phyloP scores from a whole-genome alignment of 53 echinoderm and acorn worm species.

The Hippasteria phrygiana region DNA sequence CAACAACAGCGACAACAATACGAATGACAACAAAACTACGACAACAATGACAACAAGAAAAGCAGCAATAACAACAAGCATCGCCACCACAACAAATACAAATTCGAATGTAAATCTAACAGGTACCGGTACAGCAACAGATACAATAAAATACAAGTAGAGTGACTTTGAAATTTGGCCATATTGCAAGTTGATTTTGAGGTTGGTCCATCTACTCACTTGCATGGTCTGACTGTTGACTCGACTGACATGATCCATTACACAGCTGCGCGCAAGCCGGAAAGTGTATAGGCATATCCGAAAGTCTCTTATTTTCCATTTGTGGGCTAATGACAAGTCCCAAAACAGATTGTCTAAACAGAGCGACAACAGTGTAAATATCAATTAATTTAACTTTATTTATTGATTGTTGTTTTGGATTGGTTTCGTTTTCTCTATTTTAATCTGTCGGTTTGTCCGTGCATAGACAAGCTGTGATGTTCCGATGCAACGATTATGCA shows the following conservation, averaged over 20 bases:
- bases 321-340: conserved; percentile 17
- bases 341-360: conserved; percentile 18
- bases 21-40: no score
- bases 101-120: no score
- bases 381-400: background rate
- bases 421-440: background rate
- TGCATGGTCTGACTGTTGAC: no score
- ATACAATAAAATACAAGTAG: no score
- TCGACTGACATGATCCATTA: no score
- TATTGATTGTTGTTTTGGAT: background rate
- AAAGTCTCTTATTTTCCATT: background rate
- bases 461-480: background rate
- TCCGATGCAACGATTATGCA: background rate
- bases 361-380: background rate
- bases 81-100: no score
- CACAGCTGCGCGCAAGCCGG: background rate
- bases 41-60: background rate
- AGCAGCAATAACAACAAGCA: no score
- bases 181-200: no score
- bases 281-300: conserved; percentile 8
- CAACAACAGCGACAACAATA: no score
- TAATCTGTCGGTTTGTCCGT: background rate
- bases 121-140: no score
- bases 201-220: no score
- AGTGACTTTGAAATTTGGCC: no score